phyloP scores from a whole-genome alignment of 2,113 vertebrate species.

The Gallinago jamesoni region DNA sequence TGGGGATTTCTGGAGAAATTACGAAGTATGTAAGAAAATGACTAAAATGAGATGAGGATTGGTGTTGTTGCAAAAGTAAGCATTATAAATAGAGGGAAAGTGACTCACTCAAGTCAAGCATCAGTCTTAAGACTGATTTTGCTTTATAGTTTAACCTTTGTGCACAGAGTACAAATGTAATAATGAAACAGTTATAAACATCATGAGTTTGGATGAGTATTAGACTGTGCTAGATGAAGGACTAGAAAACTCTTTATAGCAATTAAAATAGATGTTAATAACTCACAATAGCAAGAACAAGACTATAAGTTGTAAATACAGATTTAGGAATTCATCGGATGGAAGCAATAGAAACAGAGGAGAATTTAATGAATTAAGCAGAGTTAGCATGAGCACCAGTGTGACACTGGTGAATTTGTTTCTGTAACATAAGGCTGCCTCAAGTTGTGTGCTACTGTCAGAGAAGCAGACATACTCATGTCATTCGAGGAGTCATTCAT shows the following conservation, averaged over 20 bases:
- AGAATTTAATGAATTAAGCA: not conserved
- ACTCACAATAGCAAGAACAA: not conserved
- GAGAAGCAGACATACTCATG: not conserved
- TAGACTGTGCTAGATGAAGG: not conserved
- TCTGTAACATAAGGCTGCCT: not conserved
- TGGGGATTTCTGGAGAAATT: not conserved
- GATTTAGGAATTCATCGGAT: not conserved
- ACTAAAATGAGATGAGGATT: not conserved
- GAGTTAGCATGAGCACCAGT: not conserved
- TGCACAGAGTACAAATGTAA: not conserved
- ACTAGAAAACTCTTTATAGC: not conserved
- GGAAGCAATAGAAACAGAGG: not conserved
- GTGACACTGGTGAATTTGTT: not conserved
- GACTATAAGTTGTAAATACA: not conserved
- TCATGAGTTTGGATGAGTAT: not conserved
- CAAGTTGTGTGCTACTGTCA: not conserved
- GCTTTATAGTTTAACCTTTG: not conserved
- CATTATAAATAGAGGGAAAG: not conserved
- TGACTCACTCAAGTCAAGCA: not conserved
- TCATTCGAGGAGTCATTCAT: not conserved
- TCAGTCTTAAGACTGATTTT: not conserved
- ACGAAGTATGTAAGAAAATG: not conserved
- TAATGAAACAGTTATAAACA: not conserved
- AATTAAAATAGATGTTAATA: not conserved
- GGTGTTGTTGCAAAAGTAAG: not conserved